phyloP scores from a whole-genome alignment of 35 echinoderm and acorn worm species.

The Strongylocentrotus purpuratus region DNA sequence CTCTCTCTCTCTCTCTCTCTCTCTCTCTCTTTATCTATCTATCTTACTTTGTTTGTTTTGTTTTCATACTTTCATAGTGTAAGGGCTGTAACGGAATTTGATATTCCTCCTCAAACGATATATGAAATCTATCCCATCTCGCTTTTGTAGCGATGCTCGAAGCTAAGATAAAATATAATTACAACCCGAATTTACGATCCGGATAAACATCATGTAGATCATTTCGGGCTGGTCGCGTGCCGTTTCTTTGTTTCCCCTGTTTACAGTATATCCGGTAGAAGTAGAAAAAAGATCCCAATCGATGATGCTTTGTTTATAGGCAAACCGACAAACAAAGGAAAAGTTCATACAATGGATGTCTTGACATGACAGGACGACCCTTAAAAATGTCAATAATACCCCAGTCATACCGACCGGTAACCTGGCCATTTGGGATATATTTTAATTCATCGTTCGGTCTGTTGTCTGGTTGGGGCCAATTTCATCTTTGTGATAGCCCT shows the following conservation, averaged over 20 bases:
- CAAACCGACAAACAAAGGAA: background rate
- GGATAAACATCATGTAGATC: background rate
- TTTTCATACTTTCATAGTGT: background rate
- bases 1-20: too few relatives aligned
- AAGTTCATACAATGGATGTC: background rate
- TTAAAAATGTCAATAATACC: background rate
- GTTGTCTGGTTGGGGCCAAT: too few relatives aligned
- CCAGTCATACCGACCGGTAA: too few relatives aligned
- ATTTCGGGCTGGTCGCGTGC: background rate
- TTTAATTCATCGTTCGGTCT: too few relatives aligned
- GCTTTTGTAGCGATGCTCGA: background rate
- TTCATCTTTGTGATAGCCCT: too few relatives aligned
- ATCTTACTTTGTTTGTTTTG: background rate
- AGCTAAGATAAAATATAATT: background rate
- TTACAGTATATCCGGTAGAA: background rate
- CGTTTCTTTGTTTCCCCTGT: constrained; percentile 12
- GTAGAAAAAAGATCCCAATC: background rate
- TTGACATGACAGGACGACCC: background rate
- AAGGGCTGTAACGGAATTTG: background rate
- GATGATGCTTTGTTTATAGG: background rate
- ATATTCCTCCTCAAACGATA: background rate
- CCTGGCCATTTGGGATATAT: too few relatives aligned
- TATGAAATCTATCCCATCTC: too few relatives aligned
- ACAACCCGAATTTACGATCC: background rate
- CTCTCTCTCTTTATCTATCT: too few relatives aligned